Conservation (phyloP, 2,797 vertebrate species). For the Miichthys miiuy region DNA sequence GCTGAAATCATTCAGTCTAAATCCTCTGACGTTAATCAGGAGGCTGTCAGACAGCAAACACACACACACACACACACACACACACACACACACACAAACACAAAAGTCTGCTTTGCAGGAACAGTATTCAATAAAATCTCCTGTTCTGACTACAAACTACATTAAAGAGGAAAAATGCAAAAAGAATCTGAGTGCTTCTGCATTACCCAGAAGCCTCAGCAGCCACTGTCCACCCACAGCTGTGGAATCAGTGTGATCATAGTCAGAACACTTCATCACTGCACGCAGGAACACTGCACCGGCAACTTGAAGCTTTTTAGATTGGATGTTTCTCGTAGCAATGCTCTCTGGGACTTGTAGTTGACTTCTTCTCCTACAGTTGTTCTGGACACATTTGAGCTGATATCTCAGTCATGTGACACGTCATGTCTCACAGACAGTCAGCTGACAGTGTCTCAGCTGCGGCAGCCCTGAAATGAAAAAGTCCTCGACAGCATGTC, state of each 20-base stretch:
- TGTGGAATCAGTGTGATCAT: slow-evolving; percentile 2
- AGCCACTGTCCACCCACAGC: not conserved
- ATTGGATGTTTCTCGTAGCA: not conserved
- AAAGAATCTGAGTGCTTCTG: slow-evolving; percentile 16
- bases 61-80: not conserved
- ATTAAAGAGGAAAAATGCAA: slow-evolving; percentile 9
- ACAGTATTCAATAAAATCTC: not conserved
- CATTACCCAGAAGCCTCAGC: slow-evolving; percentile 29
- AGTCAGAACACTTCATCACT: not conserved
- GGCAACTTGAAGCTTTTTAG: not conserved
- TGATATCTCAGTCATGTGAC: not conserved
- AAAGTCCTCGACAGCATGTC: not conserved
- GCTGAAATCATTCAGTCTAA: not conserved
- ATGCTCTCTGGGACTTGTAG: not conserved
- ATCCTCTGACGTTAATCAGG: not conserved
- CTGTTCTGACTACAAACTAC: not conserved
- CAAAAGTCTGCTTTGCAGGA: slow-evolving; percentile 12
- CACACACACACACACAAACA: not conserved
- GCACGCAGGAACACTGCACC: not conserved
- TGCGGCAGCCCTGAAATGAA: not conserved
- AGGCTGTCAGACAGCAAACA: not conserved
- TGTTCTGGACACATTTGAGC: not conserved
- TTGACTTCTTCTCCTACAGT: not conserved
- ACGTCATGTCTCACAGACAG: not conserved
- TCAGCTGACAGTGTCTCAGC: not conserved